A percentile compares a stretch with the other conserved stretches of the same genome.
These are phyloP conservation scores for Hipparchia semele DNA, from an alignment of 2,888 invertebrate genomes.

Conservation along the genomic window DNA sequence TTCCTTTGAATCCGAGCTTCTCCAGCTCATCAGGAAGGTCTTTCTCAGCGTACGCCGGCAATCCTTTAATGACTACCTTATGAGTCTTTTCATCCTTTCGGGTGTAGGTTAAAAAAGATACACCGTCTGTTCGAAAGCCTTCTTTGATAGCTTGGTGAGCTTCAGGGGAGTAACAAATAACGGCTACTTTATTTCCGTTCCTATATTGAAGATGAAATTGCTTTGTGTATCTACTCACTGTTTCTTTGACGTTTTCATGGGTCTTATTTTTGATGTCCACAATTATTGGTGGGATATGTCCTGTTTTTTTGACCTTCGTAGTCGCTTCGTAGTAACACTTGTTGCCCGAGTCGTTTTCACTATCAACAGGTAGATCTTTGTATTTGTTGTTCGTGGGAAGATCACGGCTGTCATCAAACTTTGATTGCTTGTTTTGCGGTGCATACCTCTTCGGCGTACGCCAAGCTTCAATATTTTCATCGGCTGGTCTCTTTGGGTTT, in stretches of 20 bases:
- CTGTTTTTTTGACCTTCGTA: not conserved
- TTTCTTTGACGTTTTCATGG: not conserved
- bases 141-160: slow-evolving; percentile 1
- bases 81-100: not conserved
- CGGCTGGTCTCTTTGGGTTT: not conserved
- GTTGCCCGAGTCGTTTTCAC: not conserved
- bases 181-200: not conserved
- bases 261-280: not conserved
- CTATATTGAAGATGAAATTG: slow-evolving; percentile 1
- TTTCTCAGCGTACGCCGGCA: no score
- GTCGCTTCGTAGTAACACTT: not conserved
- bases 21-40: no score
- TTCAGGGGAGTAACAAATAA: not conserved
- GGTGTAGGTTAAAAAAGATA: not conserved
- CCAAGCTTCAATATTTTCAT: not conserved
- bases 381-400: not conserved
- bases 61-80: no score
- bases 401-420: not conserved
- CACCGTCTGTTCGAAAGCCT: not conserved
- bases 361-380: not conserved
- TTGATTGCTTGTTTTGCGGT: not conserved
- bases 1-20: not conserved
- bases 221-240: not conserved
- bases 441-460: not conserved
- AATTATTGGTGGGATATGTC: not conserved